These are phyloP conservation scores for Glossosoma conforme DNA, from an alignment of 1,140 invertebrate species.

Conservation along the genomic window DNA sequence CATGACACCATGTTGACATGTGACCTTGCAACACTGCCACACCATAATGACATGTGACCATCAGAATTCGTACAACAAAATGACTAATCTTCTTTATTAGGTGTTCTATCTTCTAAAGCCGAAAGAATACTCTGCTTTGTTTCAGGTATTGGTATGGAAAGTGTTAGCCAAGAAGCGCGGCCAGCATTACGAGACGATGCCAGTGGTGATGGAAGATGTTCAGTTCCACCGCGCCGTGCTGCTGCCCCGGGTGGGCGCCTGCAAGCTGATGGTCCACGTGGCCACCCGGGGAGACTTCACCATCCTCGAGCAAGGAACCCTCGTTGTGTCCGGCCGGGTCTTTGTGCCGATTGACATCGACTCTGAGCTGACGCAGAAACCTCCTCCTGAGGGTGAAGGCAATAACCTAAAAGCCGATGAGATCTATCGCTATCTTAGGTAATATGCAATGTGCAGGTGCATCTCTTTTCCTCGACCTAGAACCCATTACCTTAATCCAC, in stretches of 20 bases:
- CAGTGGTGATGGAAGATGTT: constrained; percentile 84
- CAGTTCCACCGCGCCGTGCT: constrained; percentile 89
- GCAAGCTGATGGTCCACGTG: constrained; percentile 83
- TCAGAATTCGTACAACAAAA: too few relatives aligned
- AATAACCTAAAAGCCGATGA: too few relatives aligned
- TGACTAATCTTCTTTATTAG: too few relatives aligned
- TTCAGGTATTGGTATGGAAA: constrained; percentile 81
- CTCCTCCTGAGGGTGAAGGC: constrained; percentile 36
- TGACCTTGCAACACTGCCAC: too few relatives aligned
- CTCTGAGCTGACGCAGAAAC: constrained; percentile 53
- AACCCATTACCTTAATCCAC: too few relatives aligned
- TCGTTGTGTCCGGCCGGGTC: constrained; percentile 76
- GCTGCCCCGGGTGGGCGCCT: constrained; percentile 72
- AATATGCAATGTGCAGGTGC: too few relatives aligned
- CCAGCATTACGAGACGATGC: constrained; percentile 69
- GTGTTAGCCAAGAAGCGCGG: constrained; percentile 81
- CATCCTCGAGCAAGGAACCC: constrained; percentile 78
- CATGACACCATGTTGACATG: too few relatives aligned
- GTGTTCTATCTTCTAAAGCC: too few relatives aligned
- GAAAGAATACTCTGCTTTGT: too few relatives aligned
- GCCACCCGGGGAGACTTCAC: constrained; percentile 87
- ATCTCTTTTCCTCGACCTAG: too few relatives aligned
- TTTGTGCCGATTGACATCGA: constrained; percentile 59
- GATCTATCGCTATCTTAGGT: too few relatives aligned
- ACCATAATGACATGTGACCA: too few relatives aligned